Base-by-base conservation (phyloP, 2,113 vertebrate genomes). In the Trematomus loennbergii region DNA sequence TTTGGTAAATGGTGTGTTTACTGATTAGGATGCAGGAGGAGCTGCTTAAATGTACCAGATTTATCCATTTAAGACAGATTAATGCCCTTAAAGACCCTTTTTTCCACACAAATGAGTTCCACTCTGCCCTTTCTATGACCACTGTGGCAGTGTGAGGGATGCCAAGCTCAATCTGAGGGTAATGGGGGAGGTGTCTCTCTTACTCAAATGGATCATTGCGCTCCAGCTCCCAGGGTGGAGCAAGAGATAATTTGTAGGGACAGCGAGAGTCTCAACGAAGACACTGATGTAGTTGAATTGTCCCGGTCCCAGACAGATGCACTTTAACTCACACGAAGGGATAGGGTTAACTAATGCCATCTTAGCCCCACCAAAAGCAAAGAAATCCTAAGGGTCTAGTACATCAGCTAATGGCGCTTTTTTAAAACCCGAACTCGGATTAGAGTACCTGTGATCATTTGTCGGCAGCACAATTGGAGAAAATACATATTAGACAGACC, bases 161-260 rank as follows among this genome's bases (percentile, higher is more conserved):
- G 79, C 59, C 76, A 88, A 79, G 73, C 83, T 87, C 77, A 66
- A 69, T 90, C 71, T 82, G 60, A 79, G 69, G 80, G 77, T 86
- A 86, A 90, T 89, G 77, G 82, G 72, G 79, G 80, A 65, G 76
- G 84, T 86, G 87, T 90, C 86, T 85, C 77, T 86, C 75, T 84
- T 86, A 76, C 85, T 93, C 72, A 72, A 87, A 91, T 88, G 90
- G 83, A 91, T 92, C 92, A 90, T 91, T 89, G 89, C 83, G 40
- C 88, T 89, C 70, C 53, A 80, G 81, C 87, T 93, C 86, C 82
- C 82, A n/a, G 79, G 84, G 86, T 79, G 87, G 82, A 78, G 65
- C 68, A 7, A 62, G 87, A 85, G 79, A 90, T 91, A 73, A 94
- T 91, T 90, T 91, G 84, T 81, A 73, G 73, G 86, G 90, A 92